Percentiles rank a stretch among this genome's conserved stretches.
phyloP scores from a whole-genome alignment of 2,113 vertebrate species.

The Amazona vittata region DNA sequence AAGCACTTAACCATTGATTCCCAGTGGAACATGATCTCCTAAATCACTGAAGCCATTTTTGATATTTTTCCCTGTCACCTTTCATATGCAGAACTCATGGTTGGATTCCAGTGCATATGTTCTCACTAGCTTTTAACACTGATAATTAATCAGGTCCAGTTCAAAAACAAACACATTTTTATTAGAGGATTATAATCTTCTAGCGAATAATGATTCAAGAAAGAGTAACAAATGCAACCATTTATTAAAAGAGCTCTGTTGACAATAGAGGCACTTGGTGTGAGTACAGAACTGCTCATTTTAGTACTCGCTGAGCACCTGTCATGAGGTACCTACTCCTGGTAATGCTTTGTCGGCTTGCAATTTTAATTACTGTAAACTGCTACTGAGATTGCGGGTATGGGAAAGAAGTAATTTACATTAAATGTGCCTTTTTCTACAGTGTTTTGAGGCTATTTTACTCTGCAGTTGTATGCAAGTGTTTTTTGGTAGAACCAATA shows the following conservation, averaged over 20 bases:
- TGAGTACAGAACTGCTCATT: neutral
- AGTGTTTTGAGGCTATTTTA: neutral
- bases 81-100: neutral
- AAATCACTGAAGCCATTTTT: neutral
- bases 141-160: neutral
- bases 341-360: neutral
- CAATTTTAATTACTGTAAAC: conserved; percentile 6
- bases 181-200: conserved; percentile 6
- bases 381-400: neutral
- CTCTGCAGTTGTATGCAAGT: neutral
- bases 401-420: neutral
- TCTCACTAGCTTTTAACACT: neutral
- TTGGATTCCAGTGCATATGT: neutral
- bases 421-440: neutral
- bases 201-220: conserved; percentile 1
- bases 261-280: neutral
- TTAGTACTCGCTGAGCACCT: neutral
- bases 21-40: neutral
- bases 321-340: neutral
- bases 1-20: neutral
- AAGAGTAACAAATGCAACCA: neutral
- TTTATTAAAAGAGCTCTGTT: neutral
- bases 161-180: conserved; percentile 23
- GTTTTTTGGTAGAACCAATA: neutral
- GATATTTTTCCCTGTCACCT: neutral